Evolutionary conservation across 1,140 invertebrate species (phyloP), one percentile per base, ranked within the genome.

Genomic region (Lordiphosa clarofinis): DNA sequence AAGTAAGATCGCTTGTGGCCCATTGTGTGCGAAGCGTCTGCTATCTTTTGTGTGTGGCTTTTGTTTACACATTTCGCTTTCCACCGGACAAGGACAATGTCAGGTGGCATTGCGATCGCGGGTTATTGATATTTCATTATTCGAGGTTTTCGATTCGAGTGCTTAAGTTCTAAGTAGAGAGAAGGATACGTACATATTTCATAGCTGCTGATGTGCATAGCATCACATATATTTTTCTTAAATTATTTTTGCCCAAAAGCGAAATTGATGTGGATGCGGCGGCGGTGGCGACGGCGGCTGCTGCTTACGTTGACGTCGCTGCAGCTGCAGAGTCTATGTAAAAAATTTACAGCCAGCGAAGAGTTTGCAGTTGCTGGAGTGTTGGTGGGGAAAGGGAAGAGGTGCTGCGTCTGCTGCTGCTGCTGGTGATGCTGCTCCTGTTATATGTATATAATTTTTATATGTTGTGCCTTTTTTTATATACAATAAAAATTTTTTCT

Each of bases 171-270:
- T 43, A 50, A 33, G 4, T 12, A 40, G 21, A 24, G 21, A 24
- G 21, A 6, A 5, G 4, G n/a, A 86, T 87, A 87, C 86, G 78
- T 87, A 87, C 86, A 87, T 87, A 87, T 69, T 81, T 86, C 86
- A 81, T 86, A 87, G 78, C 64, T 84, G 86, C 84, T 87, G 86
- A 87, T 87, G 86, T 81, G 86, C 86, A 87, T 87, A 87, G 78
- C 86, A 87, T 87, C 84, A 87, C 76, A 81, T 76, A 69, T 81
- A 87, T 78, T 76, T 74, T 64, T 68, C 61, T 84, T 73, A 84
- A 84, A 84, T 84, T 84, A 84, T 70, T 60, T 82, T 61, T 84
- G 78, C 78, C 78, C 78, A 82, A 82, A 65, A 82, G 78, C 78
- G 68, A 72, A 79, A 86, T 73, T 65, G 69, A 70, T 78, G 73